Base-by-base conservation (phyloP, 2,888 invertebrate species). In the Cyaniris semiargus region DNA sequence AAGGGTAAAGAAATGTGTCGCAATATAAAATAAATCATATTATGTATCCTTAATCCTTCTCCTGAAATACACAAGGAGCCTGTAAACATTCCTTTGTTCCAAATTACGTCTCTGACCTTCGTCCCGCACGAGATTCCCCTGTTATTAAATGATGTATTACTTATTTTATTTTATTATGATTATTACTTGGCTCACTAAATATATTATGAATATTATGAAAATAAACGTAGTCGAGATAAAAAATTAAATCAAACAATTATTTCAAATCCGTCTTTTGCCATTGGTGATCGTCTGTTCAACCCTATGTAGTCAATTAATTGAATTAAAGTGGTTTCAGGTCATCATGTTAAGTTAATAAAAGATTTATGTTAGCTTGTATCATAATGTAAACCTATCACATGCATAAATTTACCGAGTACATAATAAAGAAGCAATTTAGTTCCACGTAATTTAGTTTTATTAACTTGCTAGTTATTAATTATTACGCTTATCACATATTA, bases 401-500 rank as follows among this genome's bases (percentile, higher is more conserved):
- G 23, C 60, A 23, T 27, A 31, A 27, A 6, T 27, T 66, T 27
- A 66, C 27, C 18, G 1, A 13, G 13, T 23, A 66, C 27, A 10
- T 31, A 66, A 60, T 21, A 21, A 21, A 58, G 18, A 53, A 15
- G 58, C 58, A 60, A 60, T 23, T 13, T 60, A 23, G 21, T 60
- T 23, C 10, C 31, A 15, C 31, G 66, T 66, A 15, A 27, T 66
- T 66, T 27, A 27, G 4, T 66, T 15, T 66, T 23, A 66, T 27
- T 27, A n/a, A n/a, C n/a, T n/a, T n/a, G n/a, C n/a, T n/a, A n/a
- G 27, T 66, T 27, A 66, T 18, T 27, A 66, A 15, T 15, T 15
- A 66, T 31, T 66, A 66, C 27, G 27, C 21, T 31, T 31, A 15
- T 66, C 66, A 66, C 27, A 31, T 66, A 66, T 66, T 66, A 66